Conservation (phyloP, 2,113 vertebrate genomes). For the Myotis yumanensis region DNA sequence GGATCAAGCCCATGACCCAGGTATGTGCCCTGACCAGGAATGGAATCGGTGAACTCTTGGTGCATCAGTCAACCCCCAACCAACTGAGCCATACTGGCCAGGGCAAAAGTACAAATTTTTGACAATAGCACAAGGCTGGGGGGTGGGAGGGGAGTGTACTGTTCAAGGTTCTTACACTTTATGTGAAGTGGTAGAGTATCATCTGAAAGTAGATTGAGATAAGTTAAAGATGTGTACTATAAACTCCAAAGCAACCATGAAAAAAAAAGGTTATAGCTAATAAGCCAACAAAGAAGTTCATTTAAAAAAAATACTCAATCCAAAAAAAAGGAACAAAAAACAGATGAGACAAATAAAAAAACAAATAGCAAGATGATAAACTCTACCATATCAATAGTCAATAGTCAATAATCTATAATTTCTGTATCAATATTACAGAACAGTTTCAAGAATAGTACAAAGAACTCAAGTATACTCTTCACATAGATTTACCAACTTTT, state of each 20-base stretch:
- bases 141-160: background rate
- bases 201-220: background rate
- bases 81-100: no score
- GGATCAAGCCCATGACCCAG: no score
- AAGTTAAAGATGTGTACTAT: background rate
- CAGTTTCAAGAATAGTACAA: background rate
- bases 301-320: background rate
- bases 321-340: background rate
- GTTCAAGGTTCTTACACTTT: background rate
- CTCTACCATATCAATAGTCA: background rate
- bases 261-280: background rate
- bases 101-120: background rate
- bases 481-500: background rate
- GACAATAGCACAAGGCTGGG: background rate
- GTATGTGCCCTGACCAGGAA: no score
- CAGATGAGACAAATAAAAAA: background rate
- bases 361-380: background rate
- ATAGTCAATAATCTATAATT: no score
- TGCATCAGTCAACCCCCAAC: no score
- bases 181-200: background rate
- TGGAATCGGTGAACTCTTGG: no score
- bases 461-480: background rate
- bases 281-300: background rate
- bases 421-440: background rate
- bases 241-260: background rate